Evolutionary conservation across 2,888 invertebrate genomes (phyloP), one percentile per base, ranked within the genome.

Genomic region (Eutolmus rufibarbis): DNA sequence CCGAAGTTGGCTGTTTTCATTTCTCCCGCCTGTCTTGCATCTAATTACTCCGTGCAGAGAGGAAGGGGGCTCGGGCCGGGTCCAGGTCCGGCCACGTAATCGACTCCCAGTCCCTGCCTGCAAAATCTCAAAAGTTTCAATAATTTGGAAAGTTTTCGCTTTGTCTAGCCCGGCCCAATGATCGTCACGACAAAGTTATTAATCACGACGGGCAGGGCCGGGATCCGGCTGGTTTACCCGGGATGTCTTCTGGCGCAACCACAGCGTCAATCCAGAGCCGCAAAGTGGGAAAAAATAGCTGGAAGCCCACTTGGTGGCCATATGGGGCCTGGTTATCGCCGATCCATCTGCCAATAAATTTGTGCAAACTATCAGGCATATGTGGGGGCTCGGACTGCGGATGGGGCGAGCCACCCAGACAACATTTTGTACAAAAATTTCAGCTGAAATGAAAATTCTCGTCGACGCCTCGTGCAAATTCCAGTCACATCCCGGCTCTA

Each of bases 401-500:
- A 16, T 14, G 31, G 14, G 40, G 34, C 40, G 14, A 14, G 16
- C 28, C 51, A 79, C 79, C 12, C 57, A 5, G 82, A 57, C 82
- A 82, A 66, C 82, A 82, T 34, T 34, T 57, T 74, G 85, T 31
- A 74, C 85, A 74, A 74, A 74, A 85, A 85, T 85, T 85, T 85
- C 85, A 74, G 85, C 43, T 28, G 14, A 85, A 85, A 85, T 85
- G 85, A 85, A 85, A 85, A 74, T 85, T 74, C 43, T 85, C 28
- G n/a, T 66, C 74, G 28, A 74, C 43, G 28, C 37, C 74, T 85
- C 74, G 28, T 85, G 43, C 34, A 82, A 81, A 88, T 88, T 86
- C 88, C 56, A 81, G 87, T 88, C 88, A 87, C 86, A 87, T 88
- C 81, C 34, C 74, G 87, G 82, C 87, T 86, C 87, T 88, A 88